Percentiles rank a stretch among this genome's conserved stretches.
phyloP scores from a whole-genome alignment of 2,113 vertebrate species.

The Cinclus cinclus region DNA sequence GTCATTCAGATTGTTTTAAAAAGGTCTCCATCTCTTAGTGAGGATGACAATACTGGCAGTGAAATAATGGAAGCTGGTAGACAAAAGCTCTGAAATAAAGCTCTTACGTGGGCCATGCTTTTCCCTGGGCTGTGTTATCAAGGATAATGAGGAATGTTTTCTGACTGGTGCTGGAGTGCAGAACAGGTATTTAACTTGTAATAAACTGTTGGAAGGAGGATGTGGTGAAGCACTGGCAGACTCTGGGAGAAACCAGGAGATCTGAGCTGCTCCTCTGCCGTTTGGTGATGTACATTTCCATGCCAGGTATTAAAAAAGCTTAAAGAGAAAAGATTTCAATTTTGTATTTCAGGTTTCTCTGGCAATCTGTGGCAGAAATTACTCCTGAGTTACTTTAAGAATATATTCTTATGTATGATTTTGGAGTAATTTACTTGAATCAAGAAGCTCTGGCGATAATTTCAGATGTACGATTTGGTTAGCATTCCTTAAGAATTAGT shows the following conservation, averaged over 20 bases:
- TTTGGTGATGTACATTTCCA: neutral
- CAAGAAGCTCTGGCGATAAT: neutral
- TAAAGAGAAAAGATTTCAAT: neutral
- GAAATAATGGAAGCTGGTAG: constrained; percentile 30
- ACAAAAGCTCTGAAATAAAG: neutral
- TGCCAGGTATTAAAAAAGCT: neutral
- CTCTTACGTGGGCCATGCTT: neutral
- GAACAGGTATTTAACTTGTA: neutral
- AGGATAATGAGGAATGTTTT: neutral
- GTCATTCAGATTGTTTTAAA: constrained; percentile 55
- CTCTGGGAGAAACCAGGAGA: neutral
- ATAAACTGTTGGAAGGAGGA: neutral
- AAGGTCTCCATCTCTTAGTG: constrained; percentile 30
- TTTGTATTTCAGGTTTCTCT: neutral
- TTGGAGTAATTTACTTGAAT: neutral
- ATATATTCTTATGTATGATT: neutral
- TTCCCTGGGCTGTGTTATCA: neutral
- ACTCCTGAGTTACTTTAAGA: neutral
- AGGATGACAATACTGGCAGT: constrained; percentile 25
- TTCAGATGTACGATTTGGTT: neutral
- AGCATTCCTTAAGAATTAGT: neutral
- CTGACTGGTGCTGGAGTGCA: neutral
- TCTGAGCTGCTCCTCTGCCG: neutral
- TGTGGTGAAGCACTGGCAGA: neutral
- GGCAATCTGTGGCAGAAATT: neutral